Conservation (phyloP, 2,797 vertebrate species). For the Protosalanx chinensis region DNA sequence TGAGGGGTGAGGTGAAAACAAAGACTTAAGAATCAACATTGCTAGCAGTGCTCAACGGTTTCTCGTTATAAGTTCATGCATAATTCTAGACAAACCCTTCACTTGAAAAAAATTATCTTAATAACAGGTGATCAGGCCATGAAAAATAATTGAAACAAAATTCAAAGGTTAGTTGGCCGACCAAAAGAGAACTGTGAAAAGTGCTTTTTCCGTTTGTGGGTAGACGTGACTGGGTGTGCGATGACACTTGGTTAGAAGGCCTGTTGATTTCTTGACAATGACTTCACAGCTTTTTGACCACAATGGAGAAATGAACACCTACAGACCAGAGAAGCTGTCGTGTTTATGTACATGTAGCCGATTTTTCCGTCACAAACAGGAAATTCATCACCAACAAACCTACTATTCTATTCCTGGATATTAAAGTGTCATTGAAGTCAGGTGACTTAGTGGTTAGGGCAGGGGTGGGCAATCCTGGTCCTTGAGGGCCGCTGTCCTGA, state of each 20-base stretch:
- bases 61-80: no score
- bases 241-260: neutral
- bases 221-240: neutral
- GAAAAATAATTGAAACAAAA: neutral
- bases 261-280: neutral
- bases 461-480: no score
- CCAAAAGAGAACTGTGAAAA: no score
- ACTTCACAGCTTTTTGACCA: neutral
- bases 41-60: neutral
- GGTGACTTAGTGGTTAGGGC: no score
- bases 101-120: constrained; percentile 4
- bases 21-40: neutral
- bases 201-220: neutral
- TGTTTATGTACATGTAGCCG: neutral
- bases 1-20: neutral
- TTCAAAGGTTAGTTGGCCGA: no score
- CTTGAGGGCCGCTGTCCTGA: no score
- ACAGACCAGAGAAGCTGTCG: neutral
- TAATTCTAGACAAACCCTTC: no score
- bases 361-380: no score
- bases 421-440: no score
- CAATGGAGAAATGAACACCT: neutral
- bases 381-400: no score
- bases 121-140: neutral
- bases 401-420: no score